Percentiles rank a stretch among this genome's conserved stretches.
phyloP scores from a whole-genome alignment of 2,888 invertebrate genomes.

The Lamellibrachia satsuma region DNA sequence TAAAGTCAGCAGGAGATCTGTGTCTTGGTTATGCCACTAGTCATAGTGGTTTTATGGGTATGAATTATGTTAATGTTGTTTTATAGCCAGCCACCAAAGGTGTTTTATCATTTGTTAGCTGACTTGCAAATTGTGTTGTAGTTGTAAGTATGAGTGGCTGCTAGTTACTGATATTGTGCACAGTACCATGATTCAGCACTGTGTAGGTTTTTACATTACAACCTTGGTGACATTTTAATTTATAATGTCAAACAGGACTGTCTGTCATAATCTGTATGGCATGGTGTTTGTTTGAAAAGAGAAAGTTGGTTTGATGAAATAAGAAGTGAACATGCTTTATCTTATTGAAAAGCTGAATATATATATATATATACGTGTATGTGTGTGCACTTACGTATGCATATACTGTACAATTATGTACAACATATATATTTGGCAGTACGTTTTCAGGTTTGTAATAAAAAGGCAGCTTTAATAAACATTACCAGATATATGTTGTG shows the following conservation, averaged over 20 bases:
- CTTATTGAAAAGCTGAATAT: not conserved
- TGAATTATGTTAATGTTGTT: slow-evolving; percentile 1
- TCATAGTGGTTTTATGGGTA: not conserved
- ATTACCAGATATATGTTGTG: not conserved
- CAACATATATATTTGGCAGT: not conserved
- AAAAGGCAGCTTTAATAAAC: not conserved
- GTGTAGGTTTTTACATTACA: not conserved
- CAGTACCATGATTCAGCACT: not conserved
- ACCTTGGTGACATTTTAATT: not conserved
- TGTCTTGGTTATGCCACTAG: not conserved
- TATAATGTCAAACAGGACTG: no score
- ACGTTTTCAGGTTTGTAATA: not conserved
- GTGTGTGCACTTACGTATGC: not conserved
- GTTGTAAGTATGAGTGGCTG: not conserved
- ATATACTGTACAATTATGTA: not conserved
- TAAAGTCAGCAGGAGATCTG: not conserved
- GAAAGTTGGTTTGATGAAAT: not conserved
- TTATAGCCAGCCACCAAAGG: not conserved
- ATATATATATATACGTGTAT: not conserved
- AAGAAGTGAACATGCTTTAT: not conserved
- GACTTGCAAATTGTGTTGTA: not conserved
- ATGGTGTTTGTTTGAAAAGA: not conserved
- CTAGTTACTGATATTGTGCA: not conserved
- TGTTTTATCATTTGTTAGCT: slow-evolving; percentile 3
- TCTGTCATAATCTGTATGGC: not conserved